A percentile compares a stretch with the other conserved stretches of the same genome.
Conservation (phyloP, 2,888 invertebrate genomes). For the Rutpela maculata region DNA sequence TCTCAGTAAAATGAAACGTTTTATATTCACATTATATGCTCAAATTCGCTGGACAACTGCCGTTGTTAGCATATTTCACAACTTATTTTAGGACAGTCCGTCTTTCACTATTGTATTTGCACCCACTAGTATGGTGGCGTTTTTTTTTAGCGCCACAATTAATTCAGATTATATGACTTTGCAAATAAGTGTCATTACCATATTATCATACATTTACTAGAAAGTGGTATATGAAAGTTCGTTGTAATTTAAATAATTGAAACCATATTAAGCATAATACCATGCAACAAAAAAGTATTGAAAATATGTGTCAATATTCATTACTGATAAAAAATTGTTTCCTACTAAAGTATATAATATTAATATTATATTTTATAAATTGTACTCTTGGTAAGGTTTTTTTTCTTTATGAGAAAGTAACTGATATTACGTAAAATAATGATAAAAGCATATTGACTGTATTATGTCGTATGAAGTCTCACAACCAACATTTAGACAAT, state of each 20-base stretch:
- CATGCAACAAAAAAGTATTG: not conserved
- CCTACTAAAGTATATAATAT: not conserved
- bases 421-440: too few species aligned
- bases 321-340: not conserved
- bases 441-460: too few species aligned
- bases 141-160: not conserved
- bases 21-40: too few species aligned
- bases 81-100: not conserved
- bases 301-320: not conserved
- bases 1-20: too few species aligned
- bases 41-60: too few species aligned
- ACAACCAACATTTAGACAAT: too few species aligned
- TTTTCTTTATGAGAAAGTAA: too few species aligned
- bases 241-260: not conserved
- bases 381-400: too few species aligned
- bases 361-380: too few species aligned
- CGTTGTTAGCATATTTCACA: not conserved
- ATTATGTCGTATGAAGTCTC: too few species aligned
- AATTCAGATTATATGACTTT: not conserved
- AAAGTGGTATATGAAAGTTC: not conserved
- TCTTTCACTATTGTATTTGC: not conserved
- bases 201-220: constrained; percentile 3
- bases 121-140: not conserved
- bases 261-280: not conserved
- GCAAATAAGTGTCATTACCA: not conserved